Conservation (phyloP, 2,888 invertebrate genomes). For the Athrips mouffetella region DNA sequence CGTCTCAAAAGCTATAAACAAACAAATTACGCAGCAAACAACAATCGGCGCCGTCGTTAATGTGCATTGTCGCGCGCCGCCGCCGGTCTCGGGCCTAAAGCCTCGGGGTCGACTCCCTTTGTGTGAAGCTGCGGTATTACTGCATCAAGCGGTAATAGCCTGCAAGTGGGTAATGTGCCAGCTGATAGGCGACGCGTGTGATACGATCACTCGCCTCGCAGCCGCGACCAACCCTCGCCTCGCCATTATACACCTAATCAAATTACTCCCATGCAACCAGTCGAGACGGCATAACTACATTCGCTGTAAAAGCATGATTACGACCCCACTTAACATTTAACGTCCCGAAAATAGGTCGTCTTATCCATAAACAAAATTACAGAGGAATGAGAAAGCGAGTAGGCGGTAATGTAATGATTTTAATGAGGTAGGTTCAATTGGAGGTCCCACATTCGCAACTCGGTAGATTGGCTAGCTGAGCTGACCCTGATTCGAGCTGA, state of each 20-base stretch:
- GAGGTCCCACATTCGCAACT: not conserved
- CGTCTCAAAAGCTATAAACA: slow-evolving; percentile 6
- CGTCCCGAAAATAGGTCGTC: not conserved
- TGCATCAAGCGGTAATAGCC: slow-evolving; percentile 3
- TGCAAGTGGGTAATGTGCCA: slow-evolving; percentile 6
- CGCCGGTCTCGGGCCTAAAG: not conserved
- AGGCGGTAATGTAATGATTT: slow-evolving; percentile 4
- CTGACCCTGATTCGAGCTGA: not conserved
- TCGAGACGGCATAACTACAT: not conserved
- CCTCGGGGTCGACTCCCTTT: not conserved
- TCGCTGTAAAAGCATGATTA: too few relatives aligned
- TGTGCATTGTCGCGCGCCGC: not conserved
- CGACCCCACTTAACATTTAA: not conserved
- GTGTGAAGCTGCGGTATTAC: not conserved
- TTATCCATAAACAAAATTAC: not conserved
- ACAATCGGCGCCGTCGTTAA: slow-evolving; percentile 1
- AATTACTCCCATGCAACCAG: not conserved
- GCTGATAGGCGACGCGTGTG: slow-evolving; percentile 3
- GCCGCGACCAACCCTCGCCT: not conserved
- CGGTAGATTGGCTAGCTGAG: not conserved
- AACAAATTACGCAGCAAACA: slow-evolving; percentile 5
- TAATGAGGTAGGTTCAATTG: not conserved
- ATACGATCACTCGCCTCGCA: not conserved
- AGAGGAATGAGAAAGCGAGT: slow-evolving; percentile 5
- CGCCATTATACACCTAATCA: not conserved